Base-by-base conservation (phyloP, 2,888 invertebrate species). In the Biston betularia region DNA sequence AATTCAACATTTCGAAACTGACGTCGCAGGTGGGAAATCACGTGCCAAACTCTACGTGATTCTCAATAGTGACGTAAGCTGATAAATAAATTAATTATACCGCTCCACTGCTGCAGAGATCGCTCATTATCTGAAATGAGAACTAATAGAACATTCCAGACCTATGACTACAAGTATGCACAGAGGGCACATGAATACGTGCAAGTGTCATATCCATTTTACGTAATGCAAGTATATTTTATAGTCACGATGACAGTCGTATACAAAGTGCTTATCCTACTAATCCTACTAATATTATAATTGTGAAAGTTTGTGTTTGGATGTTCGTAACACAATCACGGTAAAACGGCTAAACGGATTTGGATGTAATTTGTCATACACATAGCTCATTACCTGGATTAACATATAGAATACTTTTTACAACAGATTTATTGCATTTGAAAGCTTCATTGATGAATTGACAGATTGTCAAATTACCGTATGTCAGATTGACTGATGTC, bases 131-230 rank as follows among this genome's bases (percentile, higher is more conserved):
- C 15, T 58, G 11, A 24, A 24, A 56, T 56, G 56, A 56, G 45
- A 45, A 52, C 50, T 55, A 67, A 49, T 66, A 48, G 44, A 49
- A 53, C 66, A 67, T 67, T 58, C 66, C 62, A 54, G 34, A 35
- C 5, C 42, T 7, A 33, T 66, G 61, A 57, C 24, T 55, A 24
- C 5, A 35, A 6, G 7, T 7, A 38, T 6, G 38, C 38, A 38
- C 9, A 65, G 35, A 48, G 6, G 34, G 44, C 14, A 52, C 12
- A n/a, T 40, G 35, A 34, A 15, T 49, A 11, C 33, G 11, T 38
- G 45, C 50, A n/a, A 8, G 14, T 34, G 33, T 46, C 11, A 46
- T 33, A 44, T 50, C 1, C 10, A 14, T 11, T 50, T 40, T 55
- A 56, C 56, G 45, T 60, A 44, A 49, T 34, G 11, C 12, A 34